Evolutionary conservation across 2,888 invertebrate species (phyloP), one percentile per base, ranked within the genome.

Genomic region (Chloroclysta siterata): DNA sequence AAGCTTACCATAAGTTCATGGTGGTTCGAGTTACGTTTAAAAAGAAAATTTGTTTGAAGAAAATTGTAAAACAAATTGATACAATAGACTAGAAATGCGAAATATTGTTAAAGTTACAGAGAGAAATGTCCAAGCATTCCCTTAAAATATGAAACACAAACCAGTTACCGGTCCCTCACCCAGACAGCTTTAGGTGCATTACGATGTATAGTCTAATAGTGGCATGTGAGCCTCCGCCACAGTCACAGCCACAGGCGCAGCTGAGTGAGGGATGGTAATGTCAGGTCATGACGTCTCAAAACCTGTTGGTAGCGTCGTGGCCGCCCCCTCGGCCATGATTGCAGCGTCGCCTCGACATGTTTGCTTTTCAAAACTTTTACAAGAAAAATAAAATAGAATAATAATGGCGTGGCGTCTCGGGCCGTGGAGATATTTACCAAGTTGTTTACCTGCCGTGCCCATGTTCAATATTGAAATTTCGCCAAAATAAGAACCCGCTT

Each of bases 401-500:
- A 85, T 84, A 90, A 90, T 92, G 93, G 93, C 93, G 93, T 93
- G 93, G 92, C 93, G 88, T 93, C 93, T 92, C 93, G 93, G 92
- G 92, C 90, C 90, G 88, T 87, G 87, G 88, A 86, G 96, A 97
- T 97, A 97, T 97, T 97, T 97, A 97, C 97, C 97, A 96, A 97
- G 96, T 95, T 96, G 96, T 97, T 97, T 97, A 98, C 98, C 98
- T 96, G 99, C 99, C 90, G 98, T 98, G 94, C 99, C 99, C 98
- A 98, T 98, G 95, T 98, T 98, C 93, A 99, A 96, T 94, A 99
- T 99, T 94, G 98, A 98, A 94, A 99, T 99, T 95, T 99, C 99
- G 85, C 99, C 99, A 94, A 99, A 99, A 95, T 99, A 99, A 92
- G 98, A 98, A 91, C 99, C 99, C 81, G 99, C 99, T 93, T 98